phyloP scores from a whole-genome alignment of 2,113 vertebrate genomes.

The Proteles cristata region DNA sequence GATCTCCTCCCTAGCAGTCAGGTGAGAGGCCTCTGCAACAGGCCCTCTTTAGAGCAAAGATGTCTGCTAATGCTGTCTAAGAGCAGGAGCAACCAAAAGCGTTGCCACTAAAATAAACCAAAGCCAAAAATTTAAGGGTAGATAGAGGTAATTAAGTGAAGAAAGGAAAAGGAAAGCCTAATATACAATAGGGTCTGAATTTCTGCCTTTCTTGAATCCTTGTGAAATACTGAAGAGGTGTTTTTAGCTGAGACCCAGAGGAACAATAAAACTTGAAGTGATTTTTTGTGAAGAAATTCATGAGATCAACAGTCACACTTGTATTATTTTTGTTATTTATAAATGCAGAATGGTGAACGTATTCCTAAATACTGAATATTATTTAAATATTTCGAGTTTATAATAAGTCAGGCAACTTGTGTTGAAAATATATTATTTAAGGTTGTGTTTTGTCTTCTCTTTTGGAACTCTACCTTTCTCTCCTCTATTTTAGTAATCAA shows the following conservation, averaged over 20 bases:
- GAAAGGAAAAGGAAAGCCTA: neutral
- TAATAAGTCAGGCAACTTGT: neutral
- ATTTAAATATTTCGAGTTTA: neutral
- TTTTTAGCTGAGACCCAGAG: neutral
- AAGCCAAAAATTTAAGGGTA: neutral
- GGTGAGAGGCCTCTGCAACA: neutral
- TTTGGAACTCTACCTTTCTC: neutral
- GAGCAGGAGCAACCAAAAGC: neutral
- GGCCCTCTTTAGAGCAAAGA: neutral
- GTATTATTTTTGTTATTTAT: constrained; percentile 12
- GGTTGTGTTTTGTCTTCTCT: neutral
- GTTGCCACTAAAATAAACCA: neutral
- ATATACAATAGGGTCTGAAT: neutral
- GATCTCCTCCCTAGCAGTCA: neutral
- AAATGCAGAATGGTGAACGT: neutral
- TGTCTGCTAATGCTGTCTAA: neutral
- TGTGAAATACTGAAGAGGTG: neutral
- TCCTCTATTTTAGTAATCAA: neutral
- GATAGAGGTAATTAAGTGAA: neutral
- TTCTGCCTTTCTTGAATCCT: neutral
- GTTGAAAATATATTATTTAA: neutral
- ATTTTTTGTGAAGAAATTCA: neutral
- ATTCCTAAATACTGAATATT: neutral
- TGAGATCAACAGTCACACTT: neutral
- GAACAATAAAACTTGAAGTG: neutral